A percentile compares a stretch with the other conserved stretches of the same genome.
Evolutionary conservation across 2,113 vertebrate genomes (phyloP).

Genomic region (Noctilio leporinus): DNA sequence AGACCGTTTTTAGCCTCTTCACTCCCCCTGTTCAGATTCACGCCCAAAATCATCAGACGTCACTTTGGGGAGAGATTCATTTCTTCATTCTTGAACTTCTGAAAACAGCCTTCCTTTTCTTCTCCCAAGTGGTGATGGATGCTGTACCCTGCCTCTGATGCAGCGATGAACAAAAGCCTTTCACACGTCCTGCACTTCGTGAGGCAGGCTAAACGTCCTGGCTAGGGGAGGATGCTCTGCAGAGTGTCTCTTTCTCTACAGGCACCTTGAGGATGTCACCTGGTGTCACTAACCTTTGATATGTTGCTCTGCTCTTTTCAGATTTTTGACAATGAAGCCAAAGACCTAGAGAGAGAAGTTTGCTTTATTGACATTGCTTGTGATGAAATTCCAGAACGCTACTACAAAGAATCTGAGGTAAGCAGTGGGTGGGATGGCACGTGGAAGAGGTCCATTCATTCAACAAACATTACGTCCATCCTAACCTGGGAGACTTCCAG

Average conservation of each 20-base stretch:
- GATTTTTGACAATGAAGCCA: conserved; percentile 95
- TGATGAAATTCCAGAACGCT: conserved; percentile 96
- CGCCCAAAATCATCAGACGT: conserved; percentile 25
- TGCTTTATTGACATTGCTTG: conserved; percentile 97
- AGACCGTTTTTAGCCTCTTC: background rate
- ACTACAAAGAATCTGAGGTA: conserved; percentile 99
- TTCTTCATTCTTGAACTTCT: conserved; percentile 32
- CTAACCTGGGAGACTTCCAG: background rate
- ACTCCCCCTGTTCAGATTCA: background rate
- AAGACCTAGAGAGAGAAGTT: conserved; percentile 94
- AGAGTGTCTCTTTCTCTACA: background rate
- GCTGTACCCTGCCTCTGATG: conserved; percentile 41
- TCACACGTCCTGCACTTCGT: background rate
- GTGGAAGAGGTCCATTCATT: background rate
- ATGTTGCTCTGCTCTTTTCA: conserved; percentile 73
- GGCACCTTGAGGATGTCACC: background rate
- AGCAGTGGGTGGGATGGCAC: background rate
- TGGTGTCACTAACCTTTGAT: conserved; percentile 25
- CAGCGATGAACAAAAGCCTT: conserved; percentile 17
- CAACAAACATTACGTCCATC: background rate
- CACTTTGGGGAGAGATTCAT: conserved; percentile 30
- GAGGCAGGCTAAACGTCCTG: background rate
- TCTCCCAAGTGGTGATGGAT: background rate
- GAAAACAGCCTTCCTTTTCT: conserved; percentile 46
- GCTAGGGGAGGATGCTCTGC: background rate